Percentiles rank a stretch among this genome's conserved stretches.
These are phyloP conservation scores for Actinemys pallida DNA, from an alignment of 2,113 vertebrate species.

Conservation along the genomic window DNA sequence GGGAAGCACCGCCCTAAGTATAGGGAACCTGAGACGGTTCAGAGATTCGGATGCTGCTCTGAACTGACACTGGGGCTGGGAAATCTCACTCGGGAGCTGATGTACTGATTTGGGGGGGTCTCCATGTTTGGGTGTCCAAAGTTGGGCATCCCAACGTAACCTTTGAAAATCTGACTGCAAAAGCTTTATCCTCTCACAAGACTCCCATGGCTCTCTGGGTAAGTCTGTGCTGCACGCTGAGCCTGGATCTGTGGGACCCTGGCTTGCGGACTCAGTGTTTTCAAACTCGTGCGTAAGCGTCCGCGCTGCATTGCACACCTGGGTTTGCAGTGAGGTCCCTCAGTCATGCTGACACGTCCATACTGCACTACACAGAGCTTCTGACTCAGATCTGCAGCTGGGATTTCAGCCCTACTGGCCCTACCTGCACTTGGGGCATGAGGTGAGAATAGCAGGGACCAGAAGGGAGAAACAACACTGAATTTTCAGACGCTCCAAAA, in stretches of 20 bases:
- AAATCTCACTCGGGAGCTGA: background rate
- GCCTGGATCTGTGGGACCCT: too few species aligned
- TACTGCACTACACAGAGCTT: too few species aligned
- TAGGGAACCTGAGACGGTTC: background rate
- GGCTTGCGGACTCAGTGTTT: too few species aligned
- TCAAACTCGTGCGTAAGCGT: too few species aligned
- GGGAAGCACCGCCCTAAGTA: background rate
- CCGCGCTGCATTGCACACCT: too few species aligned
- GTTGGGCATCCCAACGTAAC: background rate
- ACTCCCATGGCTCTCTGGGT: background rate
- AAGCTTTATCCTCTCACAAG: background rate
- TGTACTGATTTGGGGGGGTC: background rate
- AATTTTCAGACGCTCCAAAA: background rate
- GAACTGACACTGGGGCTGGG: background rate
- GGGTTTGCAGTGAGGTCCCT: too few species aligned
- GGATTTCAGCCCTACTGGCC: background rate
- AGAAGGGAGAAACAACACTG: background rate
- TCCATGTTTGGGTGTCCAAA: background rate
- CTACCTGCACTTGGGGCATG: background rate
- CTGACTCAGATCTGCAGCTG: too few species aligned
- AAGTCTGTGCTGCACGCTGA: too few species aligned
- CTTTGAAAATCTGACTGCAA: background rate
- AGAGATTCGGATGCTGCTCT: background rate
- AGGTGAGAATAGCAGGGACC: background rate
- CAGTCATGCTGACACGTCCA: too few species aligned